Evolutionary conservation across 92 coral and sea anemone species (phyloP), one percentile per base, ranked within the genome.

Genomic region (Meandrina meandrites): DNA sequence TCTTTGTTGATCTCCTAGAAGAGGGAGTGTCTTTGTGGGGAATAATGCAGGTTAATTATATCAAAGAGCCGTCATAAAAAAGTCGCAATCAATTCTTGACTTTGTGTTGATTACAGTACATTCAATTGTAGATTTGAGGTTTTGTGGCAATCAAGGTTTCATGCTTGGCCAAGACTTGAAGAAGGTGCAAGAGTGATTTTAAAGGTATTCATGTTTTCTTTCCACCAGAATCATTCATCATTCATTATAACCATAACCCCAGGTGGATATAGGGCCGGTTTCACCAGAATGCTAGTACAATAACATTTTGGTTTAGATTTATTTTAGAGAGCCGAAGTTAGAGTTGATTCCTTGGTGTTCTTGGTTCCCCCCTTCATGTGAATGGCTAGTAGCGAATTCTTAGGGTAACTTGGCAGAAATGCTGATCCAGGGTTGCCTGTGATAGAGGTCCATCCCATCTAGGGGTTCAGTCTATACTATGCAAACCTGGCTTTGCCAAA

Each of bases 151-250:
- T 95, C 98, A 21, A 94, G 99, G 87, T 97, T 91, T 75, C 98
- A 97, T 89, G 98, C 96, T 36, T 97, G 99, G 99, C 99, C 99
- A 8, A 86, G 99, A 80, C 95, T 97, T 48, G 94, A 97, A 89
- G 98, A 94, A 71, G 95, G 97, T 48, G 99, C 98, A 45, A 93
- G 92, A 75, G 86, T 88, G 67, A 86, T 88, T 47, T 88, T 97
- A 11, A 95, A 91, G 94, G 99, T 92, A 87, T 11, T 56, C 28
- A 31, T 56, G 11, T 27, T 12, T 70, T 31, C 2, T 48, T 72
- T n/a, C n/a, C n/a, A n/a, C n/a, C n/a, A n/a, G n/a, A n/a, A n/a
- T n/a, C n/a, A n/a, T n/a, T n/a, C n/a, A n/a, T n/a, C n/a, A n/a
- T n/a, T n/a, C n/a, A n/a, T n/a, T n/a, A n/a, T n/a, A n/a, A n/a